These are phyloP conservation scores for Brachypalpus laphriformis DNA, from an alignment of 2,888 invertebrate species.

Conservation along the genomic window DNA sequence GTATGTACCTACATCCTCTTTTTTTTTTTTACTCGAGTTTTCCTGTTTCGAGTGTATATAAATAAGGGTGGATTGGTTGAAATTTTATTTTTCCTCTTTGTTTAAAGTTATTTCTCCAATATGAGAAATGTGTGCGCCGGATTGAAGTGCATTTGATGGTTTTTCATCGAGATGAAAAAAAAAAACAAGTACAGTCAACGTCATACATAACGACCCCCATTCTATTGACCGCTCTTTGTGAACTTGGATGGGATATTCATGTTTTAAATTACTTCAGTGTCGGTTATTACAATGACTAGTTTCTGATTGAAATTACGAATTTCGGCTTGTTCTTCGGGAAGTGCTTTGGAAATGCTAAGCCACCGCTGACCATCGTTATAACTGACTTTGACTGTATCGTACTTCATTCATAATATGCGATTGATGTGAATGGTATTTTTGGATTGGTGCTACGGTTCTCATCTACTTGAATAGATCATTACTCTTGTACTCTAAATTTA, in stretches of 20 bases:
- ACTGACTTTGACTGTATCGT: too few relatives aligned
- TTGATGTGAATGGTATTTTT: not conserved
- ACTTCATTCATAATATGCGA: not conserved
- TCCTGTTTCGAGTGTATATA: not conserved
- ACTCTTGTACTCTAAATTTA: not conserved
- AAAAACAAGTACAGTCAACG: not conserved
- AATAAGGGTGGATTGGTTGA: not conserved
- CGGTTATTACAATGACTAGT: too few relatives aligned
- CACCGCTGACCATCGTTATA: too few relatives aligned
- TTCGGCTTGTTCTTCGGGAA: too few relatives aligned
- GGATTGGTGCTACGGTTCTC: not conserved
- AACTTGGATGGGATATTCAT: too few relatives aligned
- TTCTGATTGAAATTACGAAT: too few relatives aligned
- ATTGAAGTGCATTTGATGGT: conserved; percentile 17
- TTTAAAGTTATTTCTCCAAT: conserved; percentile 5
- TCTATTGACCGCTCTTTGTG: too few relatives aligned
- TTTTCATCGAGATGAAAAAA: not conserved
- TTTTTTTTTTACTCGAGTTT: not conserved
- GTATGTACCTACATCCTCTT: too few relatives aligned
- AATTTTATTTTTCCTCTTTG: not conserved
- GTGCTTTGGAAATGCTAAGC: too few relatives aligned
- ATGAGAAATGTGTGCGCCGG: not conserved
- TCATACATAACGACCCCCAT: not conserved
- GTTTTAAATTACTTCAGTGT: too few relatives aligned
- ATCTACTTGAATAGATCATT: conserved; percentile 10